phyloP scores from a whole-genome alignment of 2,888 invertebrate species.

The Leucoma salicis region DNA sequence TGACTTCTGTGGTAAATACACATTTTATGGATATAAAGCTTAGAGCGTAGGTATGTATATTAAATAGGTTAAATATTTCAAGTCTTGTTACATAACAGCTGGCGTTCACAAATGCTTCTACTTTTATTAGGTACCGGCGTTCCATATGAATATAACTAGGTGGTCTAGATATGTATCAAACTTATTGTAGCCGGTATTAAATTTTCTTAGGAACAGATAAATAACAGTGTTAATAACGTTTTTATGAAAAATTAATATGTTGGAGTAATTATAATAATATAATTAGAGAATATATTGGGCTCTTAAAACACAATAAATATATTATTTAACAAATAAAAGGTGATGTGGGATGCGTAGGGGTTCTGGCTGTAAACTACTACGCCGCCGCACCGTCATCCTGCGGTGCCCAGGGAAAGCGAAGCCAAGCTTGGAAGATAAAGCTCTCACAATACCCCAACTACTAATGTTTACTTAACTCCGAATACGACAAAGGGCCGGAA shows the following conservation, averaged over 20 bases:
- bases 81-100: no score
- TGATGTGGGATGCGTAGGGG: slow-evolving; percentile 66
- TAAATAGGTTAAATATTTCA: no score
- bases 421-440: slow-evolving; percentile 30
- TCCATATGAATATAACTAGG: no score
- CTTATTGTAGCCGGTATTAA: no score
- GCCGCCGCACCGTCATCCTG: slow-evolving; percentile 47
- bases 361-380: slow-evolving; percentile 71
- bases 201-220: no score
- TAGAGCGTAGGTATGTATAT: no score
- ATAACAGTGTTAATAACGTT: neutral
- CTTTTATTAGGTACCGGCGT: no score
- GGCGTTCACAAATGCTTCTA: no score
- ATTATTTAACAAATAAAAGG: slow-evolving; percentile 61
- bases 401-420: slow-evolving; percentile 23
- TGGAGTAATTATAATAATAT: neutral
- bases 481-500: slow-evolving; percentile 80
- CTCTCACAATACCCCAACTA: slow-evolving; percentile 70
- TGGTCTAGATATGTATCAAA: no score
- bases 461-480: slow-evolving; percentile 79
- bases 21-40: slow-evolving; percentile 46
- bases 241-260: neutral
- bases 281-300: slow-evolving; percentile 3
- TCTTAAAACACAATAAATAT: slow-evolving; percentile 49
- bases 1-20: slow-evolving; percentile 64